Conservation (phyloP, 2,888 invertebrate genomes). For the Sarcophaga caerulescens region DNA sequence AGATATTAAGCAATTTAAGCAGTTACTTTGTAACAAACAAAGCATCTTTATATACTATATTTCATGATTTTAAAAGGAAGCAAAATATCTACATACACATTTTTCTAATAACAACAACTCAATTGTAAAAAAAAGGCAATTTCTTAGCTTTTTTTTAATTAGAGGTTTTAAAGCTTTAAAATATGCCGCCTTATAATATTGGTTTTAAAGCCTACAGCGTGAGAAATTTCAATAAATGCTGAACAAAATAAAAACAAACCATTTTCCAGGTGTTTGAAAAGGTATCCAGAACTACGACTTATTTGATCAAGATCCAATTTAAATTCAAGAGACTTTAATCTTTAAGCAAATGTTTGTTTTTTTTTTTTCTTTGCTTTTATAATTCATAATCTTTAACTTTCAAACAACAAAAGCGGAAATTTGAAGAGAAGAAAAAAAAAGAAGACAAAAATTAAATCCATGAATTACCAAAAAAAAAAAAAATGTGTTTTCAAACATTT, state of each 20-base stretch:
- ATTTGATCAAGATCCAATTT: no score
- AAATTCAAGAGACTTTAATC: neutral
- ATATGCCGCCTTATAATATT: conserved; percentile 5
- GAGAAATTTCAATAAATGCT: conserved; percentile 28
- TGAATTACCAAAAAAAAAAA: no score
- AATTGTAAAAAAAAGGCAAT: neutral
- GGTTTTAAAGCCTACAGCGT: conserved; percentile 18
- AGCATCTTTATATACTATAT: no score
- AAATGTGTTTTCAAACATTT: no score
- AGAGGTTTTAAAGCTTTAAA: neutral
- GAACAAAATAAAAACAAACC: neutral
- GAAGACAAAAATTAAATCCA: no score
- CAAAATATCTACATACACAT: no score
- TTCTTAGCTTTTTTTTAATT: neutral
- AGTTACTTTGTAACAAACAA: no score
- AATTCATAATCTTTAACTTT: neutral
- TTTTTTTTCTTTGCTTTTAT: neutral
- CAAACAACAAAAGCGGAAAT: neutral
- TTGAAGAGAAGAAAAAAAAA: neutral
- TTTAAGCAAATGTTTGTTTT: neutral
- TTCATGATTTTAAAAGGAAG: no score
- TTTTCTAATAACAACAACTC: neutral
- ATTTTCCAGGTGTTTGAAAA: conserved; percentile 5
- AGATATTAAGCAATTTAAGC: no score
- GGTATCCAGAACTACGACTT: no score